phyloP scores from a whole-genome alignment of 2,113 vertebrate species.

The Campylomormyrus numenius region DNA sequence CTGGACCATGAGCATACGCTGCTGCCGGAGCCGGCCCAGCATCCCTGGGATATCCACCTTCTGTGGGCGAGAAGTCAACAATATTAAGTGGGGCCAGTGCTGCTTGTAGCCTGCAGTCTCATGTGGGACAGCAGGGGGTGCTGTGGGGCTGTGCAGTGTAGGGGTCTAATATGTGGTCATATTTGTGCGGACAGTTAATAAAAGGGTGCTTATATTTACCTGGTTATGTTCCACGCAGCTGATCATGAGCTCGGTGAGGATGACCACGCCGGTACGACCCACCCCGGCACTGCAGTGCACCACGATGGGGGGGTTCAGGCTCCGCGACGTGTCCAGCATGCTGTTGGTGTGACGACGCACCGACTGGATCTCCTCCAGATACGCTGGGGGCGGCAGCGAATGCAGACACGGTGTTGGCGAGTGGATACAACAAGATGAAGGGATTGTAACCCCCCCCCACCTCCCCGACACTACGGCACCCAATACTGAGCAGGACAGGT shows the following conservation, averaged over 20 bases:
- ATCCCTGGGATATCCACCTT: conserved; percentile 82
- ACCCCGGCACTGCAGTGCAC: conserved; percentile 89
- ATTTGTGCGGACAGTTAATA: background rate
- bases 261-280: conserved; percentile 82
- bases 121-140: background rate
- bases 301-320: conserved; percentile 75
- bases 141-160: background rate
- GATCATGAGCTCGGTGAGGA: conserved; percentile 89
- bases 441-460: background rate
- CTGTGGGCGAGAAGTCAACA: conserved; percentile 52
- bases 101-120: background rate
- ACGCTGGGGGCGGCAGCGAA: conserved; percentile 59
- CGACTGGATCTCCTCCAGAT: conserved; percentile 89
- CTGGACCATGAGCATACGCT: conserved; percentile 92
- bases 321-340: conserved; percentile 75
- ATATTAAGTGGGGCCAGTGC: background rate
- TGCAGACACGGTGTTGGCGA: background rate
- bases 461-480: background rate
- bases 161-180: background rate
- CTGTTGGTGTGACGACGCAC: conserved; percentile 90
- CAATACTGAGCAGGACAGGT: background rate
- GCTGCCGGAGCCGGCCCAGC: conserved; percentile 78
- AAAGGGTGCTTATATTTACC: conserved; percentile 50
- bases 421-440: background rate
- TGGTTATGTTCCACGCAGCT: conserved; percentile 88